Conservation (phyloP, 2,797 vertebrate species). For the Neopelma chrysocephalum region DNA sequence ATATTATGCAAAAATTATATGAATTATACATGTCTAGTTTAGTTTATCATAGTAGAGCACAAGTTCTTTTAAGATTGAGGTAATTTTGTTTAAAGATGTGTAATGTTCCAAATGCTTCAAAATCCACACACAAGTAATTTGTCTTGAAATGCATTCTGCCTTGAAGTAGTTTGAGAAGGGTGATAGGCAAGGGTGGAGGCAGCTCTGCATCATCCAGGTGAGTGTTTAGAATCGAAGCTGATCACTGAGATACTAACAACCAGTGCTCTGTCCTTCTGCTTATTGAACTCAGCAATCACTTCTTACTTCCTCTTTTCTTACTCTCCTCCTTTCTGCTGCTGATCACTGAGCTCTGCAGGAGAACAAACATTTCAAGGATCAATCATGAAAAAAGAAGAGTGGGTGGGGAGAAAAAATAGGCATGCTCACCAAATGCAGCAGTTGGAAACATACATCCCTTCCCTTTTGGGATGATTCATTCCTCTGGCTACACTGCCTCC, state of each 20-base stretch:
- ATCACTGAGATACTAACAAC: rapidly evolving
- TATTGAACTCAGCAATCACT: not conserved
- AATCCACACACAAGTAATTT: not conserved
- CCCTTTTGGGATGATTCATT: not conserved
- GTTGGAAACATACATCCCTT: not conserved
- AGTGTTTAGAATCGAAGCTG: not conserved
- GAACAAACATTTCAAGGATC: not conserved
- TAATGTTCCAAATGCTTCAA: not conserved
- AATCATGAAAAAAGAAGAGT: not conserved
- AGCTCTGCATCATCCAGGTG: not conserved
- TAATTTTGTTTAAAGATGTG: not conserved
- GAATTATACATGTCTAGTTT: not conserved
- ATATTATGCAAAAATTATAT: not conserved
- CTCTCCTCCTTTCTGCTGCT: not conserved
- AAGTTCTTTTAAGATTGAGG: not conserved
- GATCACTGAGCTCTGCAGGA: not conserved
- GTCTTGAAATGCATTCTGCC: not conserved
- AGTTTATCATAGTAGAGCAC: not conserved
- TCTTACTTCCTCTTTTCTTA: not conserved
- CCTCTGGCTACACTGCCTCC: not conserved
- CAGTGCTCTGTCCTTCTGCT: not conserved
- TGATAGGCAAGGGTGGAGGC: not conserved
- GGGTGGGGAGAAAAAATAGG: not conserved
- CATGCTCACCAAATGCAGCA: not conserved
- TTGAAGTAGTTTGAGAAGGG: not conserved